phyloP scores from a whole-genome alignment of 2,113 vertebrate species.

The Progne subis region DNA sequence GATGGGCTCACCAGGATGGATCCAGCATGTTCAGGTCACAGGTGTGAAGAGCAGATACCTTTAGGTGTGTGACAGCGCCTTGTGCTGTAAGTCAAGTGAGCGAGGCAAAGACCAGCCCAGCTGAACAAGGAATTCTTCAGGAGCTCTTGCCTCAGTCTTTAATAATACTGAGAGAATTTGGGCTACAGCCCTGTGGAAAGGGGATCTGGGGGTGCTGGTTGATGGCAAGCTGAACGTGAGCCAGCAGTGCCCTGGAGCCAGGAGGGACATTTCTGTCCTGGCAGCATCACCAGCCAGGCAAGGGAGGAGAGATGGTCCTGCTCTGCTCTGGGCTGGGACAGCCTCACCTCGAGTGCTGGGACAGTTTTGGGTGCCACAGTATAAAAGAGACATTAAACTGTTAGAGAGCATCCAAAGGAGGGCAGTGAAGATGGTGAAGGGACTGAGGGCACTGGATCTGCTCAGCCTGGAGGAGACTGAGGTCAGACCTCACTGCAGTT shows the following conservation, averaged over 20 bases:
- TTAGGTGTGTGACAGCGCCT: not conserved
- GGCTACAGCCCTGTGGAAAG: not conserved
- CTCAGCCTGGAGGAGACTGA: not conserved
- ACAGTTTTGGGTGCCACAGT: not conserved
- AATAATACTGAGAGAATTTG: not conserved
- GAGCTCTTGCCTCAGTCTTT: not conserved
- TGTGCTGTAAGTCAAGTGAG: fast-evolving
- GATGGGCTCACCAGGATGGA: not conserved
- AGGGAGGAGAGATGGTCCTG: not conserved
- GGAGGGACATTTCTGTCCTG: not conserved
- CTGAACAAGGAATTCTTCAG: not conserved
- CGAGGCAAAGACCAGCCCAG: not conserved
- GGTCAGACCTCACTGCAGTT: not conserved
- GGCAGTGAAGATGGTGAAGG: not conserved
- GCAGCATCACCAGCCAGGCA: fast-evolving
- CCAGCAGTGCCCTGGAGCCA: not conserved
- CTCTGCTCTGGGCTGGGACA: not conserved
- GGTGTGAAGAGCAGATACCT: not conserved
- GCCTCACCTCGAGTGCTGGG: not conserved
- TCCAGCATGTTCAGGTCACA: not conserved
- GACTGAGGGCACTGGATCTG: not conserved
- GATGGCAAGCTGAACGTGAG: not conserved
- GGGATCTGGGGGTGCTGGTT: not conserved
- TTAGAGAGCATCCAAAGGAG: not conserved
- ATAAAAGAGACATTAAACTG: not conserved